phyloP scores from a whole-genome alignment of 2,113 vertebrate genomes.

The Lophius piscatorius region DNA sequence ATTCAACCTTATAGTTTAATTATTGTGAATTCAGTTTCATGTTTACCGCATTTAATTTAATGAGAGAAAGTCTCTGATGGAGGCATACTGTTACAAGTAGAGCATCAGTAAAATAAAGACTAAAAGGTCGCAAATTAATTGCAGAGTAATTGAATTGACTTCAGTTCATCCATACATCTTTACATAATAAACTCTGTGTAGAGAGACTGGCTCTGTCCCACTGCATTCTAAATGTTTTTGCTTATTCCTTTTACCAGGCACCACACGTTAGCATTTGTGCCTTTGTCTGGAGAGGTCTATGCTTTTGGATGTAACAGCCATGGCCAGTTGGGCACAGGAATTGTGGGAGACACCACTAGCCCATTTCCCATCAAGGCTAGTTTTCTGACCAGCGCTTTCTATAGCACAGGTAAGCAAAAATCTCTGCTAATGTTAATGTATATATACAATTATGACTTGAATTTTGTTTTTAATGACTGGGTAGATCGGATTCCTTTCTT shows the following conservation, averaged over 20 bases:
- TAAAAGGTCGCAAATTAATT: background rate
- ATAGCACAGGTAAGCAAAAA: conserved; percentile 79
- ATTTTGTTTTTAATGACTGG: no score
- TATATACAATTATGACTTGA: no score
- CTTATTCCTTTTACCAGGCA: conserved; percentile 76
- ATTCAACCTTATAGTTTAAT: no score
- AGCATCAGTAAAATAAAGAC: background rate
- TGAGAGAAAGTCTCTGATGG: no score
- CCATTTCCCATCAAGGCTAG: conserved; percentile 87
- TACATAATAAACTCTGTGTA: no score
- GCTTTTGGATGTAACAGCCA: conserved; percentile 93
- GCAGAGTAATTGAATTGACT: background rate
- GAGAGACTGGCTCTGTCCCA: background rate
- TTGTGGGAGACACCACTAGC: conserved; percentile 83
- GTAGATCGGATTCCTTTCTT: no score
- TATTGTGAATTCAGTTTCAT: no score
- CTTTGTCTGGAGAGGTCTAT: conserved; percentile 93
- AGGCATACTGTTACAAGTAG: no score
- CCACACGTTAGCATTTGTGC: conserved; percentile 95
- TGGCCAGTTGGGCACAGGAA: conserved; percentile 92
- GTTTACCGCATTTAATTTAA: no score
- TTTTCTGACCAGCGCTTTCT: conserved; percentile 80
- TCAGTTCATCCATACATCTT: no score
- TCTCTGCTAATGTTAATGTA: background rate
- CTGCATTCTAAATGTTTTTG: background rate